Evolutionary conservation across 2,888 invertebrate species (phyloP).

Genomic region (Euproctis similis): DNA sequence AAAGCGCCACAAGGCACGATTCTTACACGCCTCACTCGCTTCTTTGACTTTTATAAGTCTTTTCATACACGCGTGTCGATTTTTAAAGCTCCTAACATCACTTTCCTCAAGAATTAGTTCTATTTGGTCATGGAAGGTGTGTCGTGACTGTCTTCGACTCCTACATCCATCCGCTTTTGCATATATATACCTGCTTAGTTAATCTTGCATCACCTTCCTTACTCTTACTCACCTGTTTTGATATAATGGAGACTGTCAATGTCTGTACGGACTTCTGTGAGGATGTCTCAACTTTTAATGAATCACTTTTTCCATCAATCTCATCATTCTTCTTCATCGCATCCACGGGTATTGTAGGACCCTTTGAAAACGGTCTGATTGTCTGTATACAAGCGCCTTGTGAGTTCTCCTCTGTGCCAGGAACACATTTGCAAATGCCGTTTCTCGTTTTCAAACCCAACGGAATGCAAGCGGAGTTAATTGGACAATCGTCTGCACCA

Average conservation of each 20-base stretch:
- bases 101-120: no score
- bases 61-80: no score
- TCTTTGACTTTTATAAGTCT: no score
- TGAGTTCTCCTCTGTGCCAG: conserved; percentile 71
- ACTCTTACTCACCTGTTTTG: conserved; percentile 83
- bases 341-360: conserved; percentile 49
- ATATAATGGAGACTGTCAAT: conserved; percentile 83
- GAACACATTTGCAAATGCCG: conserved; percentile 83
- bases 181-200: no score
- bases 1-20: no score
- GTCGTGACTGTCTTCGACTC: no score
- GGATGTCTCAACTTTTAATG: conserved; percentile 46
- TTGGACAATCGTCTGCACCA: conserved; percentile 76
- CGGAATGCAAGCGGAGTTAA: conserved; percentile 82
- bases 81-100: no score
- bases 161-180: no score
- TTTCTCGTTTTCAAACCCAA: conserved; percentile 71
- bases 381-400: conserved; percentile 53
- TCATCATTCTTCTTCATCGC: conserved; percentile 50
- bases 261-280: conserved; percentile 76
- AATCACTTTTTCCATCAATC: conserved; percentile 35
- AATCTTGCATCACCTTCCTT: no score
- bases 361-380: conserved; percentile 56
- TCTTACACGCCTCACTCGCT: no score
- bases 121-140: no score